Conservation (phyloP, 2,797 vertebrate genomes). For the Falco cherrug region DNA sequence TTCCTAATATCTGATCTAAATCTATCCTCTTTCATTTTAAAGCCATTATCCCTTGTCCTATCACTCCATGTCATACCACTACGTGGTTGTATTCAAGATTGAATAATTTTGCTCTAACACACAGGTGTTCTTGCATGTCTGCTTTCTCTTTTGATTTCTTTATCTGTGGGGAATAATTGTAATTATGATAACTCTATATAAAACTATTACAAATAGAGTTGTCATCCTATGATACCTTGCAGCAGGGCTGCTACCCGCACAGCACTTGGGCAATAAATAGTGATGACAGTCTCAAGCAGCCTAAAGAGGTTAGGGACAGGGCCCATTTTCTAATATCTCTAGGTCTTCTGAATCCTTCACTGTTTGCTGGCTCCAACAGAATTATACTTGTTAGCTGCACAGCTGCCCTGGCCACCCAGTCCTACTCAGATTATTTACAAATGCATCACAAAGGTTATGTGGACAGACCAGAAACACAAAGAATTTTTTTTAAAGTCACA, state of each 20-base stretch:
- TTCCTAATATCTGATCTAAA: not conserved
- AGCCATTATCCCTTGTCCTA: too few species aligned
- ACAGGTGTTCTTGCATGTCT: not conserved
- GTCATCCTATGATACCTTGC: not conserved
- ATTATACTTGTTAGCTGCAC: not conserved
- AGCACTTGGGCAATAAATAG: not conserved
- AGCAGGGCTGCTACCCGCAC: not conserved
- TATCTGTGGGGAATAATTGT: not conserved
- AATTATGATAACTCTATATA: not conserved
- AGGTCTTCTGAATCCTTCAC: not conserved
- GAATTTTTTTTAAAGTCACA: not conserved
- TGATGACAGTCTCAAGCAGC: not conserved
- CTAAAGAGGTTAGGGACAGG: not conserved
- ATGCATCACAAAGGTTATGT: not conserved
- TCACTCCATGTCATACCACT: too few species aligned
- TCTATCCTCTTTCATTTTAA: not conserved
- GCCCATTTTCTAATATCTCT: not conserved
- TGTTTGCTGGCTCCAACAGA: not conserved
- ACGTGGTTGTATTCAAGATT: not conserved
- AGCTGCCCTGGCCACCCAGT: not conserved
- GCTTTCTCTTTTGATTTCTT: not conserved
- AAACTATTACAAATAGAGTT: not conserved
- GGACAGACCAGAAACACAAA: not conserved
- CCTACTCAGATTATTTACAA: not conserved
- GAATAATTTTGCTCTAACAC: not conserved